Base-by-base conservation (phyloP, 2,113 vertebrate species). In the Mustela lutreola region DNA sequence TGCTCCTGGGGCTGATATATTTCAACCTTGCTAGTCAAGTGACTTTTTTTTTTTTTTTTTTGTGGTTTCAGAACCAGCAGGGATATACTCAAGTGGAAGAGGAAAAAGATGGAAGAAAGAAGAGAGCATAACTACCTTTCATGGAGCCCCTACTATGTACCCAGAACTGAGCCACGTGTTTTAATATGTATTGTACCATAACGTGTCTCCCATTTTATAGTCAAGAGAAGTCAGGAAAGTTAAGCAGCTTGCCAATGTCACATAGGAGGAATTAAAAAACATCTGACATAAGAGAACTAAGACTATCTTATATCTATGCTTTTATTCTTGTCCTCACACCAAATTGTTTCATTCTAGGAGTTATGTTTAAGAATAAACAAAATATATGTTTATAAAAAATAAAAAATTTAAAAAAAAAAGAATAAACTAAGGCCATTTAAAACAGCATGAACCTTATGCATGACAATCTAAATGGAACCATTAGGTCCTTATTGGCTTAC, bases 201-300 rank as follows among this genome's bases (percentile, higher is more conserved):
- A 82, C 22, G 63, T 36, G 19, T 85, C 76, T 92, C 71, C 58
- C 26, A 19, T 80, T 80, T 63, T 73, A 86, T 16, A 70, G 16
- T 42, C 60, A 65, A 80, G 65, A 53, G 85, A 90, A 87, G 19
- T 87, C 14, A 78, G 42, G 2, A 24, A 91, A 58, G 75, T 62
- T 87, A 91, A 70, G 33, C 33, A 93, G 53, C 31, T 78, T 78
- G 31, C 11, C 45, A 95, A 56, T 10, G 73, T 88, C 42, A 87
- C n/a, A 50, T 16, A 88, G 70, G 19, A 67, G 36, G 33, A 88
- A 67, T 65, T 75, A 22, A 73, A 87, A 63, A 19, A 91, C 19
- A 78, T n/a, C 28, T 88, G 45, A 91, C 79, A 0, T 95, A 94
- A 93, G 73, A 81, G 12, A 93, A 33, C 22, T 75, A 93, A 86